These are phyloP conservation scores for Nothocercus nigrocapillus DNA, from an alignment of 2,113 vertebrate genomes.

Conservation along the genomic window DNA sequence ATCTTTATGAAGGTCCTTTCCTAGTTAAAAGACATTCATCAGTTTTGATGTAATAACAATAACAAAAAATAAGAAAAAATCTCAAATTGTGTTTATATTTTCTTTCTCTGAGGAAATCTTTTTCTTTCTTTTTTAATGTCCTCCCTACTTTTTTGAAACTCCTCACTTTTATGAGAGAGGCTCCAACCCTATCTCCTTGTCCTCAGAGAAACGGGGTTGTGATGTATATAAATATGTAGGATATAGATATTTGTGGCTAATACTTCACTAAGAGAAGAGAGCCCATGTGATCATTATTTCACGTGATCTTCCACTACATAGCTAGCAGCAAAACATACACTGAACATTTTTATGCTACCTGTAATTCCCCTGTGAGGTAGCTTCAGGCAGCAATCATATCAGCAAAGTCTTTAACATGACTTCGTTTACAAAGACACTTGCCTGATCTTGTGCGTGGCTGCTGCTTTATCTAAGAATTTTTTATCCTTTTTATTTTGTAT, in stretches of 20 bases:
- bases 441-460: background rate
- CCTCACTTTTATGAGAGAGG: background rate
- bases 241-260: conserved; percentile 14
- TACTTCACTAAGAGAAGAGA: conserved; percentile 31
- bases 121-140: too few relatives aligned
- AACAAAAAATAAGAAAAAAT: background rate
- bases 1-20: background rate
- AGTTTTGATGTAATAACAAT: background rate
- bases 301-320: background rate
- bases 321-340: background rate
- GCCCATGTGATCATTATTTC: conserved; percentile 51
- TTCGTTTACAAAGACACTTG: conserved; percentile 18
- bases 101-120: background rate
- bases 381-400: background rate
- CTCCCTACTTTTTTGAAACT: background rate
- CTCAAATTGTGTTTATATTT: rapidly evolving
- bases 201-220: background rate
- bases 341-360: background rate
- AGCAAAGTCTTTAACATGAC: background rate
- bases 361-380: background rate
- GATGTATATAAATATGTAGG: background rate
- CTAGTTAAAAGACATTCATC: background rate
- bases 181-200: background rate
- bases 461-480: background rate
- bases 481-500: background rate